Percentiles rank a stretch among this genome's conserved stretches.
These are phyloP conservation scores for Poecilia wingei DNA, from an alignment of 2,797 vertebrate species.

Conservation along the genomic window DNA sequence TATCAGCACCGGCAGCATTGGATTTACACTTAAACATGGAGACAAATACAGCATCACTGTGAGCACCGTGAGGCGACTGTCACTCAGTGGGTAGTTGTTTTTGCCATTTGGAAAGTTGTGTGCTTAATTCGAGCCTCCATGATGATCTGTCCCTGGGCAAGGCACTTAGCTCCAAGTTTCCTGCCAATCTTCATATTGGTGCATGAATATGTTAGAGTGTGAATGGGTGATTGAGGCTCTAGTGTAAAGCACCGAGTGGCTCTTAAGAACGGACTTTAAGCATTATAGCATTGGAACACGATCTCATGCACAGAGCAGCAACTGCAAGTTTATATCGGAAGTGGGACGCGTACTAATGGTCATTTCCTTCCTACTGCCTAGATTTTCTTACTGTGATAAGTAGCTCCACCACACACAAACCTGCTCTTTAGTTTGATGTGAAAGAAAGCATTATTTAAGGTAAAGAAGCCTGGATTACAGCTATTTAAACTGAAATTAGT, in stretches of 20 bases:
- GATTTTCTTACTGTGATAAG: constrained; percentile 14
- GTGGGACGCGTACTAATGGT: neutral
- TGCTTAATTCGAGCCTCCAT: neutral
- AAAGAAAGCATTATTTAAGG: neutral
- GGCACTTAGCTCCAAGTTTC: neutral
- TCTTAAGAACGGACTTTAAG: neutral
- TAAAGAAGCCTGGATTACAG: neutral
- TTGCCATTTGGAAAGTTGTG: neutral
- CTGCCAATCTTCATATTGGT: neutral
- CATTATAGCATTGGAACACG: neutral
- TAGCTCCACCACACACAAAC: neutral
- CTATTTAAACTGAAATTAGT: neutral
- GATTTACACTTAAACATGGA: constrained; percentile 14
- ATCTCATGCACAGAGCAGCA: neutral
- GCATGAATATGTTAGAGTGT: neutral
- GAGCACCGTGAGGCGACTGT: neutral
- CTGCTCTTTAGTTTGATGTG: constrained; percentile 2
- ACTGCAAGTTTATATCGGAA: neutral
- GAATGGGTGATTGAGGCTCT: neutral
- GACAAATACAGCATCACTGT: neutral
- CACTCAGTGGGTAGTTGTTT: neutral
- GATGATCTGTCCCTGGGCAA: neutral
- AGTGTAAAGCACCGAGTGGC: neutral
- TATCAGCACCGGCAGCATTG: neutral
- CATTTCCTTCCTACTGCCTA: constrained; percentile 8